phyloP scores from a whole-genome alignment of 2,113 vertebrate genomes.

The Pteropus alecto region DNA sequence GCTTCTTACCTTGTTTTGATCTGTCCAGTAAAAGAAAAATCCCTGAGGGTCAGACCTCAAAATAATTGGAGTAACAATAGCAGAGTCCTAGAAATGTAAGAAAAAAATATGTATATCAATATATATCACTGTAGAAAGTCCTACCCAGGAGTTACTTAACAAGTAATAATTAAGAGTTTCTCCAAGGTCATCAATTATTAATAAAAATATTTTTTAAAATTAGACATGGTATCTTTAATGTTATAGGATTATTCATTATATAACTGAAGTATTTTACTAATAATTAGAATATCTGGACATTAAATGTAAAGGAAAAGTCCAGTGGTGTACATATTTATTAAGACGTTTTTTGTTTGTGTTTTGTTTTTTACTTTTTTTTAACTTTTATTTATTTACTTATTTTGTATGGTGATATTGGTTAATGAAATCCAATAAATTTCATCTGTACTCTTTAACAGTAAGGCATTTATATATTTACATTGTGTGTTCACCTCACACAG shows the following conservation, averaged over 20 bases:
- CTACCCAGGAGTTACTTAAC: not conserved
- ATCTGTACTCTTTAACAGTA: too few relatives aligned
- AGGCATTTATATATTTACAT: too few relatives aligned
- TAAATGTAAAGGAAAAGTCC: not conserved
- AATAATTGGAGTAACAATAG: slow-evolving; percentile 92
- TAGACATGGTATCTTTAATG: not conserved
- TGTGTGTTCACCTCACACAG: too few relatives aligned
- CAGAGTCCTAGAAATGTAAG: slow-evolving; percentile 87
- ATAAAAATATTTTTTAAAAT: not conserved
- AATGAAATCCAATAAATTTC: too few relatives aligned
- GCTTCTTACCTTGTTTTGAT: slow-evolving; percentile 95
- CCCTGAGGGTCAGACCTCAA: slow-evolving; percentile 95
- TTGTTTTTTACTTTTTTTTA: too few relatives aligned
- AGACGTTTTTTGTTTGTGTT: not conserved
- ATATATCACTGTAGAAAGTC: not conserved
- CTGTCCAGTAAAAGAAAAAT: slow-evolving; percentile 98
- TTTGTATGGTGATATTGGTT: too few relatives aligned
- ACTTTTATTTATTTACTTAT: too few relatives aligned
- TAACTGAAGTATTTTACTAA: not conserved
- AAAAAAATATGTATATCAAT: slow-evolving; percentile 36
- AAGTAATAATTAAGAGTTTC: slow-evolving; percentile 35
- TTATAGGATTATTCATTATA: not conserved
- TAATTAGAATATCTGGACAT: not conserved
- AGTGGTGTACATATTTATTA: not conserved
- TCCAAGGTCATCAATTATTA: slow-evolving; percentile 45